A percentile compares a stretch with the other conserved stretches of the same genome.
Conservation (phyloP, 2,113 vertebrate species). For the Podilymbus podiceps region DNA sequence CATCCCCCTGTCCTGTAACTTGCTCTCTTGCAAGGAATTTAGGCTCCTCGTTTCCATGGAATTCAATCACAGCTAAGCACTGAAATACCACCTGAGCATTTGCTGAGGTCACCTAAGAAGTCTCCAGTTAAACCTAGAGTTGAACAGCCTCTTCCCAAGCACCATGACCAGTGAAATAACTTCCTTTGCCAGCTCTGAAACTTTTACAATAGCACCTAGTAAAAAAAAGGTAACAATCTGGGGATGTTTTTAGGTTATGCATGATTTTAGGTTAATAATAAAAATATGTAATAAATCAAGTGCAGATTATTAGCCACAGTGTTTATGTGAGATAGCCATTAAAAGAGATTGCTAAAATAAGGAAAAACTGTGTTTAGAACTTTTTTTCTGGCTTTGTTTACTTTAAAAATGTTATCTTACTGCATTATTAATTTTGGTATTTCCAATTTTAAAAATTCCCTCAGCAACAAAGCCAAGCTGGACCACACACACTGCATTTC, state of each 20-base stretch:
- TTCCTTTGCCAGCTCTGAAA: not conserved
- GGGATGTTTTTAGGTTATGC: not conserved
- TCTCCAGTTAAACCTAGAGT: not conserved
- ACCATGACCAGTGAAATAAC: not conserved
- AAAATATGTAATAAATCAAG: not conserved
- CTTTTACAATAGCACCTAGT: not conserved
- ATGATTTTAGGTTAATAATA: not conserved
- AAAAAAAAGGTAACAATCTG: not conserved
- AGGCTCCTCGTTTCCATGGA: not conserved
- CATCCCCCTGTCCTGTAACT: not conserved
- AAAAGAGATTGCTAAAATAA: not conserved
- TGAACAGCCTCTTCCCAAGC: not conserved
- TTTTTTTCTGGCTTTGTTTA: not conserved
- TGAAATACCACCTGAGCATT: not conserved
- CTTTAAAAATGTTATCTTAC: not conserved
- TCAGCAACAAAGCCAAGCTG: not conserved
- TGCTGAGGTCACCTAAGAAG: not conserved
- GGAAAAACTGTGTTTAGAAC: not conserved
- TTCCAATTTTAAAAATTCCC: not conserved
- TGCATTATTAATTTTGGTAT: not conserved
- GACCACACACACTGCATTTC: not conserved
- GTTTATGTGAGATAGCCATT: not conserved
- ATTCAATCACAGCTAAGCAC: not conserved
- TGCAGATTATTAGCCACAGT: not conserved
- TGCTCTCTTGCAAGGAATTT: not conserved